Evolutionary conservation across 2,888 invertebrate genomes (phyloP), one percentile per base, ranked within the genome.

Genomic region (Liopterus haemorrhoidalis): DNA sequence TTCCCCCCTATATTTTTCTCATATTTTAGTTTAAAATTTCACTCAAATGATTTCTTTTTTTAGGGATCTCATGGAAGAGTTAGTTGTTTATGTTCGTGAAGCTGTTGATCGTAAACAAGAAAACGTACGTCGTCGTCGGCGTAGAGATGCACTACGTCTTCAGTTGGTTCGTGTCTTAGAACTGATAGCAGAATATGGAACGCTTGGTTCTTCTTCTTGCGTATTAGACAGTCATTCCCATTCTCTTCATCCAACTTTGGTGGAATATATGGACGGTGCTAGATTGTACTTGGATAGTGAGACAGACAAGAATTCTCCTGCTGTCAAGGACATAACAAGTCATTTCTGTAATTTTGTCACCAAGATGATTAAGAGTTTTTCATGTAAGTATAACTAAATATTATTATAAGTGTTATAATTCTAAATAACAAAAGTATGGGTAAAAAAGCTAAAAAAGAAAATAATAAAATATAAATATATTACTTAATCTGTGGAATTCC

Each of bases 31-130:
- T n/a, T 16, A 27, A 3, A 11, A n/a, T 33, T 11, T 41, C 16
- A 12, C 15, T 30, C 14, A 41, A n/a, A 31, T 35, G 16, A n/a
- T n/a, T n/a, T n/a, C n/a, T n/a, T n/a, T 53, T 51, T 61, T 8
- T 63, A 95, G 95, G 64, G 95, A 96, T 70, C 72, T 99, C 48
- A 87, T 97, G 81, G 99, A 99, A 60, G 99, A 99, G 69, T 68
- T 99, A 42, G 80, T 89, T 5, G 80, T 87, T 1, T 84, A 91
- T 53, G 81, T 99, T 46, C 82, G 95, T 12, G 99, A 99, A 67
- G 94, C 96, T 0, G 88, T 94, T 14, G 97, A 99, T 65, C 79
- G 92, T 35, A 97, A 96, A 64, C 95, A 96, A 68, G 97, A 97
- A 65, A 99, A 96, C 65, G 87, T 96, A 76, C 76, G 96, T 42